These are phyloP conservation scores for Poliocrania exsul DNA, from an alignment of 2,797 vertebrate species.

Conservation along the genomic window DNA sequence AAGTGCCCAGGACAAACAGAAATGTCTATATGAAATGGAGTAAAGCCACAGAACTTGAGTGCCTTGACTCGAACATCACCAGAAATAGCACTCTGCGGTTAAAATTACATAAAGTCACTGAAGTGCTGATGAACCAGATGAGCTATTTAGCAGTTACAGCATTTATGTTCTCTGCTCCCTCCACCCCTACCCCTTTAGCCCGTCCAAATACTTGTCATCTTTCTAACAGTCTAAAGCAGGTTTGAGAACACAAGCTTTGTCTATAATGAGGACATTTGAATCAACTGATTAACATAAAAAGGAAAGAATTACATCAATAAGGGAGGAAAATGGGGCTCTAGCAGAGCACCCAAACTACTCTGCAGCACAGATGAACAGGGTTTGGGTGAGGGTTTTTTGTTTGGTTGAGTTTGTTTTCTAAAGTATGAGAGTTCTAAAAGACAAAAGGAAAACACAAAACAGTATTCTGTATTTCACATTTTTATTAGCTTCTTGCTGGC, in stretches of 20 bases:
- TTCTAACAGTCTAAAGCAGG: background rate
- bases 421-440: background rate
- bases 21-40: background rate
- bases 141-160: background rate
- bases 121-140: background rate
- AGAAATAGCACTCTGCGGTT: background rate
- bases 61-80: background rate
- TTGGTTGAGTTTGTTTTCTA: background rate
- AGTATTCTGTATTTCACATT: constrained; percentile 67
- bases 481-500: constrained; percentile 80
- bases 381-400: background rate
- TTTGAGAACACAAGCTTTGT: background rate
- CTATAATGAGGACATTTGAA: background rate
- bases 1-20: background rate
- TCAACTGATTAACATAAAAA: background rate
- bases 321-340: background rate
- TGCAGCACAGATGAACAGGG: background rate
- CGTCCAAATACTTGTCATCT: background rate
- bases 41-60: background rate
- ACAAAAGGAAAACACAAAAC: constrained; percentile 48
- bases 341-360: background rate
- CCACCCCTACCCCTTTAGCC: background rate
- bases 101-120: background rate
- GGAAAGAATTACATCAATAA: background rate
- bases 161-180: background rate